These are phyloP conservation scores for Caenorhabditis angaria DNA, from an alignment of 2,888 invertebrate species.

Conservation along the genomic window DNA sequence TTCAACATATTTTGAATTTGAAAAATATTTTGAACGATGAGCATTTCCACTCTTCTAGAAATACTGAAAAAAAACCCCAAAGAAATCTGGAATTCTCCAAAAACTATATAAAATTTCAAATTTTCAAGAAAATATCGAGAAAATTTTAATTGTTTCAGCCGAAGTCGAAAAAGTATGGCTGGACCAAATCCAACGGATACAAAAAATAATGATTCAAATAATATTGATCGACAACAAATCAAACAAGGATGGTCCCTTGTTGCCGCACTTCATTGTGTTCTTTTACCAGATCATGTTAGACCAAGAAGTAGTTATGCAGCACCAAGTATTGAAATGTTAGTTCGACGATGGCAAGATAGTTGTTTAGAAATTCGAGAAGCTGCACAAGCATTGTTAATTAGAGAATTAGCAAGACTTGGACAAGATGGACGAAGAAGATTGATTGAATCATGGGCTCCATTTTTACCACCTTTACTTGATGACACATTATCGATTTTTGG, in stretches of 20 bases:
- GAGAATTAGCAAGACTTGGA: conserved; percentile 88
- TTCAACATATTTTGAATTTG: too few species aligned
- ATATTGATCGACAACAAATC: conserved; percentile 57
- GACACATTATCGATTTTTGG: conserved; percentile 74
- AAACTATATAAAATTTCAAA: too few species aligned
- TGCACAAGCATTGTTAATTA: conserved; percentile 90
- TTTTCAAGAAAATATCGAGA: too few species aligned
- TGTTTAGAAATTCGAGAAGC: conserved; percentile 95
- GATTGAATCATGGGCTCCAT: conserved; percentile 95
- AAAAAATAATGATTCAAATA: background rate
- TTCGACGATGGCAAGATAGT: conserved; percentile 96
- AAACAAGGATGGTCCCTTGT: conserved; percentile 84
- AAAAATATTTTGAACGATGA: too few species aligned
- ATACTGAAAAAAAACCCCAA: too few species aligned
- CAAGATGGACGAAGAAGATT: conserved; percentile 84
- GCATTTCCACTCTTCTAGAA: too few species aligned
- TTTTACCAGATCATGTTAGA: conserved; percentile 88
- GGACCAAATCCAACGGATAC: conserved; percentile 12
- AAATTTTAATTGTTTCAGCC: conserved; percentile 8
- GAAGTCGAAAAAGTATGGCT: conserved; percentile 27
- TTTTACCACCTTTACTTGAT: conserved; percentile 81
- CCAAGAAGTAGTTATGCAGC: conserved; percentile 82
- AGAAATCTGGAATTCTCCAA: too few species aligned
- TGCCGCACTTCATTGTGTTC: conserved; percentile 93
- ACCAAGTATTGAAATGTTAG: conserved; percentile 97